phyloP scores from a whole-genome alignment of 2,797 vertebrate species.

The Chromobotia macracanthus region DNA sequence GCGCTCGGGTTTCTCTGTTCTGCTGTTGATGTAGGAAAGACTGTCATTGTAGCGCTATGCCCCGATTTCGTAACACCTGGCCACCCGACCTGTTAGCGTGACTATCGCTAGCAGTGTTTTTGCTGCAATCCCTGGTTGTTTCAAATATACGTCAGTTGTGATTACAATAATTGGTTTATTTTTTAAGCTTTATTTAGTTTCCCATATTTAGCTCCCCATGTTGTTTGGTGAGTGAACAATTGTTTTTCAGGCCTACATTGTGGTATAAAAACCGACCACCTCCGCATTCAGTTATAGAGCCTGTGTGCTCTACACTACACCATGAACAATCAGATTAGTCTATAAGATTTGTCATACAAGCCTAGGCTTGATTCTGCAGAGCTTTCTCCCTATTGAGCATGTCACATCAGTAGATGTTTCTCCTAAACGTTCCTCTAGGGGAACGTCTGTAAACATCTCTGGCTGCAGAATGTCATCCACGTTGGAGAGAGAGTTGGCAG shows the following conservation, averaged over 20 bases:
- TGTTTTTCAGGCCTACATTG: neutral
- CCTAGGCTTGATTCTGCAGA: neutral
- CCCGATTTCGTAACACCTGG: constrained; percentile 46
- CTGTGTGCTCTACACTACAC: neutral
- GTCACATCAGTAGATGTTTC: neutral
- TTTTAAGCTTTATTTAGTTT: constrained; percentile 27
- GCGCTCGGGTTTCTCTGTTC: constrained; percentile 48
- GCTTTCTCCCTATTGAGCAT: neutral
- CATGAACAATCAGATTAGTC: neutral
- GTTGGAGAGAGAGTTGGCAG: constrained; percentile 7
- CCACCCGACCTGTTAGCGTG: constrained; percentile 36
- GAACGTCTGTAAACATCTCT: neutral
- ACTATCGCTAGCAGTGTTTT: constrained; percentile 16
- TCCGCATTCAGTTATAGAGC: neutral
- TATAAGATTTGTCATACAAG: neutral
- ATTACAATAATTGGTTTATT: constrained; percentile 22
- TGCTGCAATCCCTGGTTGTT: neutral
- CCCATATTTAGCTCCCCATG: too few species aligned
- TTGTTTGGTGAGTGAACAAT: neutral
- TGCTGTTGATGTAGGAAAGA: constrained; percentile 41
- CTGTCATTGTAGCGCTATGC: constrained; percentile 27
- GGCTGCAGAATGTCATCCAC: constrained; percentile 1
- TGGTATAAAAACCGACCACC: constrained; percentile 8
- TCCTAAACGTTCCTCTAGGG: neutral
- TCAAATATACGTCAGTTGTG: neutral